These are phyloP conservation scores for Ailurus styani DNA, from an alignment of 2,113 vertebrate species.

Conservation along the genomic window DNA sequence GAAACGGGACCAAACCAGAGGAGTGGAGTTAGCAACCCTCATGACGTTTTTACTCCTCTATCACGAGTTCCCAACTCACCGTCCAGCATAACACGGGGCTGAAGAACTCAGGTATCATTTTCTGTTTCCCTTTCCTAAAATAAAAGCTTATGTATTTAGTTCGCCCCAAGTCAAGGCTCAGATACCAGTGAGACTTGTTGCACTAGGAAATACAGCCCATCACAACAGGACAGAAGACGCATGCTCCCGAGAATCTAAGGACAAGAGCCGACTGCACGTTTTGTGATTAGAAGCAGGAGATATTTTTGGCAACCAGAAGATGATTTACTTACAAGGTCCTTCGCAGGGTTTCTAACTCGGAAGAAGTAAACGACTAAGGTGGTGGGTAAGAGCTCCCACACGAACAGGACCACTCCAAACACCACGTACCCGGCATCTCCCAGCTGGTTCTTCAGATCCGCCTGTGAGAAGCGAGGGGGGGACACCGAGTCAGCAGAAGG, in stretches of 20 bases:
- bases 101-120: neutral
- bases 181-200: neutral
- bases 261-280: neutral
- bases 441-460: conserved; percentile 92
- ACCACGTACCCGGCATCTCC: conserved; percentile 93
- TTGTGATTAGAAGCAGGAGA: neutral
- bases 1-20: neutral
- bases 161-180: neutral
- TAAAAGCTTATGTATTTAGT: neutral
- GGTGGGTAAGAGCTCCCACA: conserved; percentile 98
- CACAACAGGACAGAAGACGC: neutral
- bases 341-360: conserved; percentile 90
- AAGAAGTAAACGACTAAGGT: conserved; percentile 96
- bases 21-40: neutral
- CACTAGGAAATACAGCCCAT: neutral
- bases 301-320: neutral
- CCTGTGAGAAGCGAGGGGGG: conserved; percentile 79
- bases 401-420: conserved; percentile 94
- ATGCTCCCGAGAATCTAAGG: neutral
- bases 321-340: conserved; percentile 87
- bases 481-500: neutral
- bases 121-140: neutral
- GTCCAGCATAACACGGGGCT: neutral
- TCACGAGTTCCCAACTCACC: neutral
- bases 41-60: neutral